Conservation (phyloP, 2,888 invertebrate species). For the Spatulosminthurus flaviceps region DNA sequence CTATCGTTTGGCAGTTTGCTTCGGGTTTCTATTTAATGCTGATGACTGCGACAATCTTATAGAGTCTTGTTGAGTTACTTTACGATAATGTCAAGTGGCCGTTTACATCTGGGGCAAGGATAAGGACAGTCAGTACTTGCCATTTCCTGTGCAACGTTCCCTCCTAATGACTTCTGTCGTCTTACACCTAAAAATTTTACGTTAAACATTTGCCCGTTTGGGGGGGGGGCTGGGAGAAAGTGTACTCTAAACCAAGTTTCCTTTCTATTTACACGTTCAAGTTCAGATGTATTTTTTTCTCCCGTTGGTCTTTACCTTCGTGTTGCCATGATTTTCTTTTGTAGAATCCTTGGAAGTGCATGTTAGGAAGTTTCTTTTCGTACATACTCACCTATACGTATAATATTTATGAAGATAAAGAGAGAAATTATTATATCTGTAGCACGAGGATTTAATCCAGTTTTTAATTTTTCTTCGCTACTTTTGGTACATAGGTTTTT, state of each 20-base stretch:
- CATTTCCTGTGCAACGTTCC: slow-evolving; percentile 27
- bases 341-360: neutral
- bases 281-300: neutral
- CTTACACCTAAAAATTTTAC: slow-evolving; percentile 19
- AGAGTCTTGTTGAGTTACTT: slow-evolving; percentile 20
- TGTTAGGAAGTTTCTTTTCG: neutral
- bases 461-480: no score
- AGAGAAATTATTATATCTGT: no score
- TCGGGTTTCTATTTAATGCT: slow-evolving; percentile 8
- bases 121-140: slow-evolving; percentile 11
- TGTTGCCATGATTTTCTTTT: neutral
- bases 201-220: slow-evolving; percentile 8
- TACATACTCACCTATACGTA: no score
- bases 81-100: slow-evolving; percentile 41
- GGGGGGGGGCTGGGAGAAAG: no score
- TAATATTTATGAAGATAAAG: no score
- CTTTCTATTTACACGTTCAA: neutral
- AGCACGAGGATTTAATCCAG: no score
- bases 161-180: slow-evolving; percentile 25
- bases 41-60: slow-evolving; percentile 45
- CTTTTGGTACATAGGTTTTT: no score
- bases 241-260: neutral
- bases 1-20: slow-evolving; percentile 15
- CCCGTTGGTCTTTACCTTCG: neutral
- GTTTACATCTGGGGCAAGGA: slow-evolving; percentile 39